Conservation (phyloP, 2,113 vertebrate genomes). For the Corythornis madagascariensis region DNA sequence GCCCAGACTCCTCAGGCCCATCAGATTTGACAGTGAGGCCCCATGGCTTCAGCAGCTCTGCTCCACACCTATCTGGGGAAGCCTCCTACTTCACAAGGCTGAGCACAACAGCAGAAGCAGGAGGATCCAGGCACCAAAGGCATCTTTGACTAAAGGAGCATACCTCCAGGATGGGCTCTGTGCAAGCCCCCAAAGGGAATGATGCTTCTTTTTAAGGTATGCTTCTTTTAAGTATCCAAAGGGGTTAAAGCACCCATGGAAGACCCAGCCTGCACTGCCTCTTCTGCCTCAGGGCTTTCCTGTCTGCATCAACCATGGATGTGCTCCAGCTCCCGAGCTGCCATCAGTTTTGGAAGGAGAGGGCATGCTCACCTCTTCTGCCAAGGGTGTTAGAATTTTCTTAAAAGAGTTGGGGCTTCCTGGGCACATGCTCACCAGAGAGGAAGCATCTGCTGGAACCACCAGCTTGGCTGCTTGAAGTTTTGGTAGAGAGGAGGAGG, state of each 20-base stretch:
- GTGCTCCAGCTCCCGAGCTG: background rate
- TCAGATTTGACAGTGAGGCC: background rate
- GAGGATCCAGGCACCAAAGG: background rate
- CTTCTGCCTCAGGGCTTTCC: background rate
- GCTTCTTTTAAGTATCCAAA: background rate
- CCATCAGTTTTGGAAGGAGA: background rate
- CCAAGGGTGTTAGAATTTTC: background rate
- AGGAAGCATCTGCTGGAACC: background rate
- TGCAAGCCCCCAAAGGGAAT: background rate
- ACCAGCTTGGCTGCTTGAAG: background rate
- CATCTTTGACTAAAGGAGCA: background rate
- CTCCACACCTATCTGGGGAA: background rate
- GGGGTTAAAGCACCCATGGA: background rate
- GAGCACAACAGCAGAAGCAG: background rate
- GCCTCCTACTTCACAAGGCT: background rate
- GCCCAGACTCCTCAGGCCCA: background rate
- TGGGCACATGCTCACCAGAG: background rate
- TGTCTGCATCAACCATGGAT: conserved; percentile 1
- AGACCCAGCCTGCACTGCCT: background rate
- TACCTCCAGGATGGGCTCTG: background rate
- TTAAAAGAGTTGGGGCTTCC: background rate
- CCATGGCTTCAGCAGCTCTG: background rate
- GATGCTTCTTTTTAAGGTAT: background rate
- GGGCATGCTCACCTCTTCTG: conserved; percentile 16
- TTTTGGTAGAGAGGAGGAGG: background rate